Evolutionary conservation across 53 echinoderm and acorn worm species (phyloP), one percentile per base, ranked within the genome.

Genomic region (Patiria pectinifera): DNA sequence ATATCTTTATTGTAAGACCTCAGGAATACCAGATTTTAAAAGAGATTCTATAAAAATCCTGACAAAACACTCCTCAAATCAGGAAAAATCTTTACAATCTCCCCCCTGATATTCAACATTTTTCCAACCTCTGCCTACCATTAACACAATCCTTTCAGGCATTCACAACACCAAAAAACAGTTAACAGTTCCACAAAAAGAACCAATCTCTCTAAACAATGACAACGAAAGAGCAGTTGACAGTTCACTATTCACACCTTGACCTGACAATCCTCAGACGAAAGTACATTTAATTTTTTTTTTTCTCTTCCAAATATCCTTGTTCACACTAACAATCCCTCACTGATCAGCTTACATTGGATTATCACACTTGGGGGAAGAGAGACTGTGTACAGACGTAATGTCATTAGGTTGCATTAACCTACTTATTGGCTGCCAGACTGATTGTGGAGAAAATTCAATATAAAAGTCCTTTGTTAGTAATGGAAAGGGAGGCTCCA

Each of bases 391-490:
- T 71, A 71, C 48, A 49, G 22, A 26, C 75, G 16, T 59, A 71
- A 71, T 48, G 75, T 47, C 49, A 86, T 86, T 86, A 86, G 69
- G 71, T 24, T 49, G 86, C 26, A 86, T 86, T 86, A 86, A 25
- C 86, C 86, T 72, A 75, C 43, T 74, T 86, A 86, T 35, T 14
- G 19, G 46, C 48, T 15, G 79, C 25, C 26, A 24, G 25, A 4
- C 14, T 15, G 74, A 74, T 74, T 74, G 74, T 74, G 74, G 15
- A 74, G 74, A 53, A 53, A 53, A 53, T 74, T 5, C 11, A 10
- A 21, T 24, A 24, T 21, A 4, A 18, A 74, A 74, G 5, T 24
- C 74, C 10, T 74, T 74, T 74, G 74, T 74, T 74, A 18, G 74
- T 21, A 3, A 18, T 74, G 24, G 24, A 21, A 10, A 8, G 22